Percentiles rank a stretch among this genome's conserved stretches.
These are phyloP conservation scores for Hypselothyrea guttata DNA, from an alignment of 2,888 invertebrate genomes.

Conservation along the genomic window DNA sequence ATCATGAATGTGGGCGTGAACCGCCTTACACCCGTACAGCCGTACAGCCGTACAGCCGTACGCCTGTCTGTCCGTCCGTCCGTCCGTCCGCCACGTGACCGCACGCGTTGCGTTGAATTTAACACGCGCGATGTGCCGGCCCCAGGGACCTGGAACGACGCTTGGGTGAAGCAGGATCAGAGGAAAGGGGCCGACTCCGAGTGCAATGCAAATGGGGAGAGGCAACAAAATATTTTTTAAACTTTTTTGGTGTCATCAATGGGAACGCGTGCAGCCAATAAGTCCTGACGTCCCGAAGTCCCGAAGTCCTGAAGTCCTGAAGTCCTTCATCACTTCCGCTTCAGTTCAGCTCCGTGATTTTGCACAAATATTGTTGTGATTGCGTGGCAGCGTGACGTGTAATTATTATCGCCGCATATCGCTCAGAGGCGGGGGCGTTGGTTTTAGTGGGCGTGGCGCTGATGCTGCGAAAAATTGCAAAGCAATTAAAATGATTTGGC, in stretches of 20 bases:
- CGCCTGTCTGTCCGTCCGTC: neutral
- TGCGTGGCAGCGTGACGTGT: slow-evolving; percentile 80
- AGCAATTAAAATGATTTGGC: slow-evolving; percentile 72
- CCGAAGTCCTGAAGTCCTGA: slow-evolving; percentile 29
- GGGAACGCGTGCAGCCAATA: slow-evolving; percentile 80
- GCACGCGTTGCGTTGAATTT: slow-evolving; percentile 74
- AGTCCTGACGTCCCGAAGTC: slow-evolving; percentile 47
- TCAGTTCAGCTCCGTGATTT: slow-evolving; percentile 80
- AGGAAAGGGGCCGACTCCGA: neutral
- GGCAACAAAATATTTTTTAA: slow-evolving; percentile 52
- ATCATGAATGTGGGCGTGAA: slow-evolving; percentile 70
- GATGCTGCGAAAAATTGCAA: slow-evolving; percentile 52
- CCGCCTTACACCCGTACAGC: too few relatives aligned
- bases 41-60: neutral
- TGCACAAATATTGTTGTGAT: slow-evolving; percentile 81
- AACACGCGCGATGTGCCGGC: slow-evolving; percentile 62
- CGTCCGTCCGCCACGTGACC: slow-evolving; percentile 62
- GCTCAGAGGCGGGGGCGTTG: neutral
- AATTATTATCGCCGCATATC: slow-evolving; percentile 75
- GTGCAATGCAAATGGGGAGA: slow-evolving; percentile 60
- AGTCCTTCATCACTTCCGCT: slow-evolving; percentile 81
- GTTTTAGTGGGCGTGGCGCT: slow-evolving; percentile 38
- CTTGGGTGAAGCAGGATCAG: slow-evolving; percentile 37
- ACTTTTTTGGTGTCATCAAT: slow-evolving; percentile 27
- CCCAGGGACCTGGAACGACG: slow-evolving; percentile 37